A percentile compares a stretch with the other conserved stretches of the same genome.
Conservation (phyloP, 2,797 vertebrate genomes). For the Myripristis jacobus region DNA sequence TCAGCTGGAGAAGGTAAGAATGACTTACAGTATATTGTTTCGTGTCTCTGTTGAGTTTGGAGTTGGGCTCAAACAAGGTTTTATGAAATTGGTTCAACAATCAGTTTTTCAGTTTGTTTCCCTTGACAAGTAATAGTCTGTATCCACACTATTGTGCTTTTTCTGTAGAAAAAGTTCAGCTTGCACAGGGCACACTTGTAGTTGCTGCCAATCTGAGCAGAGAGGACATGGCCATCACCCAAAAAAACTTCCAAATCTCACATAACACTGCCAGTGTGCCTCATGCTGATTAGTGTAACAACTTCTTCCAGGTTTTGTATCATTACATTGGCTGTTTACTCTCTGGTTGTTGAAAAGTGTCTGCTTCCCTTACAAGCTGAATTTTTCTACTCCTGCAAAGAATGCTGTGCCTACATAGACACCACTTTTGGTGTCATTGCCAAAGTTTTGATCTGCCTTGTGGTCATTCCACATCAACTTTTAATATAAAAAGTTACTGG, state of each 20-base stretch:
- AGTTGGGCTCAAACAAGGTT: background rate
- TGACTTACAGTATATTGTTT: background rate
- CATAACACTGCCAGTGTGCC: background rate
- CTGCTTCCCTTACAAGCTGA: too few species aligned
- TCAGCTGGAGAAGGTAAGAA: slow-evolving; percentile 87
- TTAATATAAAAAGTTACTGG: too few species aligned
- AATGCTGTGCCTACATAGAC: too few species aligned
- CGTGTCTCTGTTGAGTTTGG: background rate
- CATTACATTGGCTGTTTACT: too few species aligned
- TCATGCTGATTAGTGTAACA: background rate
- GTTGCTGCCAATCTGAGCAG: background rate
- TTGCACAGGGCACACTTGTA: too few species aligned
- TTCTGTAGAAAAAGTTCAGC: slow-evolving; percentile 15
- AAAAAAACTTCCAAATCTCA: background rate
- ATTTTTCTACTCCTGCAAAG: too few species aligned
- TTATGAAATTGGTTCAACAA: slow-evolving; percentile 20
- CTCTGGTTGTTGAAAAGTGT: too few species aligned
- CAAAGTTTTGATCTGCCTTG: too few species aligned
- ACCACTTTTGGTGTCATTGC: too few species aligned
- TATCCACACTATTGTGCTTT: background rate
- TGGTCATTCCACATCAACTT: too few species aligned
- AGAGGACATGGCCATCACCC: background rate
- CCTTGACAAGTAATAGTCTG: background rate
- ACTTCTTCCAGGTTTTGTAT: background rate
- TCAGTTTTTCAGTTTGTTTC: slow-evolving; percentile 13